These are phyloP conservation scores for Neria commutata DNA, from an alignment of 2,888 invertebrate species.

Conservation along the genomic window DNA sequence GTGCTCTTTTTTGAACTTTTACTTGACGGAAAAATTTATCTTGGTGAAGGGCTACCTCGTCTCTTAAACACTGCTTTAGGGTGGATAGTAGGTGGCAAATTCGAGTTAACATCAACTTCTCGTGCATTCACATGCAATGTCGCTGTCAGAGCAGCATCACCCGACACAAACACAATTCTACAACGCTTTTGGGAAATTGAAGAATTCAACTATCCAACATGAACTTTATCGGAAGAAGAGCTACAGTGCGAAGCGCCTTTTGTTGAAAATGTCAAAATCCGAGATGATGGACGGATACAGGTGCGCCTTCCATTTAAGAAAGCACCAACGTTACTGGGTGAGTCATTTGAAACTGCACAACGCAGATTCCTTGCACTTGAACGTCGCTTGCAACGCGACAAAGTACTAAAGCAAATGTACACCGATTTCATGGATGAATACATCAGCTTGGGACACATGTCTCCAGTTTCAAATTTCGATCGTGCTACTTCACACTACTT, in stretches of 20 bases:
- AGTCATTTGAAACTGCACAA: neutral
- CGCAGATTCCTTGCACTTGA: neutral
- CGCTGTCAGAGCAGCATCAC: no score
- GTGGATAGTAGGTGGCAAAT: no score
- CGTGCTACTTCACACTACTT: slow-evolving; percentile 11
- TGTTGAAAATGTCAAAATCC: no score
- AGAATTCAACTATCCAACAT: no score
- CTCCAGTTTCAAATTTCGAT: neutral
- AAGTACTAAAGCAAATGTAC: neutral
- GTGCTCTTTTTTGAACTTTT: slow-evolving; percentile 22
- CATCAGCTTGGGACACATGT: neutral
- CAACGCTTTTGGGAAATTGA: no score
- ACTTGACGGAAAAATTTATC: slow-evolving; percentile 13
- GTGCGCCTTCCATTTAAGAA: neutral
- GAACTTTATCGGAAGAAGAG: no score
- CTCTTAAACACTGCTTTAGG: no score
- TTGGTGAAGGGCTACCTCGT: slow-evolving; percentile 18
- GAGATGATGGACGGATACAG: neutral
- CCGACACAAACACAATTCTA: no score
- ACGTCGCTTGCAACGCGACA: neutral
- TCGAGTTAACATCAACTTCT: no score
- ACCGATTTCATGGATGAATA: neutral
- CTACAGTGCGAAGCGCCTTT: no score
- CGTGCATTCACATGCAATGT: no score
- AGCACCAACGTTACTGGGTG: neutral